Base-by-base conservation (phyloP, 2,797 vertebrate species). In the Bucorvus abyssinicus region DNA sequence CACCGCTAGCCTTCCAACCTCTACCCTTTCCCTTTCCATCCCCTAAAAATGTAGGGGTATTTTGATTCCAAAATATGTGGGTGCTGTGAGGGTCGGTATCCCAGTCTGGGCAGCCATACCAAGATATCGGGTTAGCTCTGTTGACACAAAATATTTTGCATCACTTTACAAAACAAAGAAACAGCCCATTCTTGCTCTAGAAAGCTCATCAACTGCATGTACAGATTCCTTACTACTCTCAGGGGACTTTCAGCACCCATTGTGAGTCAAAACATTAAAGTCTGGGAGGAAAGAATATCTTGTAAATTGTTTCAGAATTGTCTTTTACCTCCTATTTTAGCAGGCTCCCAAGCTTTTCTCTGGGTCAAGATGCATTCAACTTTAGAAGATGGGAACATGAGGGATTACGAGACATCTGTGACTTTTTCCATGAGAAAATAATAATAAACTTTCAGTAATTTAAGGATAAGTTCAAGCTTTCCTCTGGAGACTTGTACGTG, bases 381-480 rank as follows among this genome's bases (percentile, higher is more conserved):
- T 94, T 93, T 84, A 90, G 87, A 87, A 96, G 83, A 95, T 95
- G 96, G 91, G 91, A 96, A 95, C 94, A 89, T 74, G 64, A 77
- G 74, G 88, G 86, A 93, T 89, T 94, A 79, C 45, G 76, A 87
- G 94, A 94, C 93, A 91, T 91, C 53, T 11, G 87, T 95, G 93
- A 93, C 95, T 93, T 95, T 93, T 94, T 95, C 94, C 90, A 93
- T 96, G 94, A 96, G 95, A 96, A 96, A 95, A 86, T 93, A 95
- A 93, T 94, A 94, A 94, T 95, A 94, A 95, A 85, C 92, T 94
- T 94, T 79, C 75, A 93, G 94, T 75, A 94, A 93, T 85, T 92
- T 90, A 92, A 95, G 95, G 89, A 67, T 91, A 95, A 97, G 94
- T 96, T 96, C 91, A 95, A 49, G 56, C 75, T 93, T 92, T 47